Conservation (phyloP, 2,888 invertebrate species). For the Abrostola triplasia region DNA sequence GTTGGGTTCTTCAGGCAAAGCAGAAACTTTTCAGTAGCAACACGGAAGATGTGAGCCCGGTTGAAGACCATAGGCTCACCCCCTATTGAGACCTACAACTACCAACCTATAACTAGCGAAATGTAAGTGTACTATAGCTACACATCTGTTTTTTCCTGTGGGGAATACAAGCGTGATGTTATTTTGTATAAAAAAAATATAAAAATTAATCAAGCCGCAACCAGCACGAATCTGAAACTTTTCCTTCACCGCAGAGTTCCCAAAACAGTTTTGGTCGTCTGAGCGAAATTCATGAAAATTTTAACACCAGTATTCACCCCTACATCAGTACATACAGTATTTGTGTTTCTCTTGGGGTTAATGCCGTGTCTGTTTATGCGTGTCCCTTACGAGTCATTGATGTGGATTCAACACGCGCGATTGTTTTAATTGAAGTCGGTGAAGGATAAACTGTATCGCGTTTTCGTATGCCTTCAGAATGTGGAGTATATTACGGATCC, state of each 20-base stretch:
- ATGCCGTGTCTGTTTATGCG: slow-evolving; percentile 2
- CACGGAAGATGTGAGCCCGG: too few relatives aligned
- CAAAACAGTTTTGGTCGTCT: neutral
- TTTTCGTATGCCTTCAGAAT: too few relatives aligned
- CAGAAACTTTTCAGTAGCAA: too few relatives aligned
- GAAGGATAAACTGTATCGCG: neutral
- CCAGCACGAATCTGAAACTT: slow-evolving; percentile 3
- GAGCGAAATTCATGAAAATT: neutral
- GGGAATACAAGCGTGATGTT: too few relatives aligned
- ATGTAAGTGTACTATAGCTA: too few relatives aligned
- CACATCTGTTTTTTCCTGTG: too few relatives aligned
- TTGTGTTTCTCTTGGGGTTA: slow-evolving; percentile 2
- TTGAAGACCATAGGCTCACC: too few relatives aligned
- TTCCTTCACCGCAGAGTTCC: neutral
- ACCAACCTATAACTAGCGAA: too few relatives aligned
- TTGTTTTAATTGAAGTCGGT: slow-evolving; percentile 1
- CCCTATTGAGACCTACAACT: too few relatives aligned
- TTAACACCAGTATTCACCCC: slow-evolving; percentile 1
- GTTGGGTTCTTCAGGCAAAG: too few relatives aligned
- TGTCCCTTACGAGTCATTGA: slow-evolving; percentile 3
- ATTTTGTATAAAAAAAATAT: neutral
- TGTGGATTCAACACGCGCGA: neutral
- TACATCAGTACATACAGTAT: neutral
- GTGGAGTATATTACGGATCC: too few relatives aligned
- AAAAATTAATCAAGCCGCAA: slow-evolving; percentile 1